A percentile compares a stretch with the other conserved stretches of the same genome.
These are phyloP conservation scores for Sinocyclocheilus rhinocerous DNA, from an alignment of 2,113 vertebrate species.

Conservation along the genomic window DNA sequence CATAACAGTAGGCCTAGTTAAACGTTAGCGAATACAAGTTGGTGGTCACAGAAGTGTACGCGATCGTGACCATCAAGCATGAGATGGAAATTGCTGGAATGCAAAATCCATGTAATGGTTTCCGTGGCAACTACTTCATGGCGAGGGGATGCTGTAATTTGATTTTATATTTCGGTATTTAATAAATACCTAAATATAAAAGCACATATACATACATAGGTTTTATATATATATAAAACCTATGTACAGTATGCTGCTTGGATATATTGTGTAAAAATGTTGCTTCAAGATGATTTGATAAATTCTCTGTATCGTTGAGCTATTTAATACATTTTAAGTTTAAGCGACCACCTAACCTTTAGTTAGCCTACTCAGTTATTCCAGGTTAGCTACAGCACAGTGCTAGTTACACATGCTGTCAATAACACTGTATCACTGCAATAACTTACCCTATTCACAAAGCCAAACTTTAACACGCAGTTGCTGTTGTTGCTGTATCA, in stretches of 20 bases:
- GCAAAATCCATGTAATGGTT: conserved; percentile 33
- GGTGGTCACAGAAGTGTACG: not conserved
- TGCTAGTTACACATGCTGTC: not conserved
- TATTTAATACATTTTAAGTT: too few relatives aligned
- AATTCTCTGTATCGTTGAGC: too few relatives aligned
- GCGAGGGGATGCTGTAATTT: too few relatives aligned
- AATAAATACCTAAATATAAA: not conserved
- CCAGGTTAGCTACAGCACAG: not conserved
- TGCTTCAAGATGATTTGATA: too few relatives aligned
- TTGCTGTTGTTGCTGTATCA: not conserved
- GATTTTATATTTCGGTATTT: not conserved
- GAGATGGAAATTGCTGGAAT: conserved; percentile 22
- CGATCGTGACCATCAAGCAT: conserved; percentile 30
- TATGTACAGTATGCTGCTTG: too few relatives aligned
- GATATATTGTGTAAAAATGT: too few relatives aligned
- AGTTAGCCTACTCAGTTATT: too few relatives aligned
- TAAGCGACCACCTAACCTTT: too few relatives aligned
- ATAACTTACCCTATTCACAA: conserved; percentile 4
- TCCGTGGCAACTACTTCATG: not conserved
- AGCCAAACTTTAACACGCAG: conserved; percentile 7
- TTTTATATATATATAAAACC: too few relatives aligned
- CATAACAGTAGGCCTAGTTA: not conserved
- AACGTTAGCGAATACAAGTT: not conserved
- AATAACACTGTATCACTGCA: not conserved
- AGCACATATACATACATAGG: too few relatives aligned